Base-by-base conservation (phyloP, 2,113 vertebrate species). In the Microcebus ravelobensis region DNA sequence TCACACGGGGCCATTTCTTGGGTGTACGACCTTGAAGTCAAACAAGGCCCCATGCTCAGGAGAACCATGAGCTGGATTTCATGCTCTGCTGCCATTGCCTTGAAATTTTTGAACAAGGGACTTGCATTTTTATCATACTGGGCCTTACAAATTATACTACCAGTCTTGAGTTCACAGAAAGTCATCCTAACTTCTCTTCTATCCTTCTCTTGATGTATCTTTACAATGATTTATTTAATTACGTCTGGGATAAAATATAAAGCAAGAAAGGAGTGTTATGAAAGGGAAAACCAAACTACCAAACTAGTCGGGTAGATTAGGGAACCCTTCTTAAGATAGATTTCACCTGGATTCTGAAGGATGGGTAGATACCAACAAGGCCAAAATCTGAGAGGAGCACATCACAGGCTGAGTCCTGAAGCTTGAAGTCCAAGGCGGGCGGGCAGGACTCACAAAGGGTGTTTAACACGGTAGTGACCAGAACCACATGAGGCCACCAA, bases 141-240 rank as follows among this genome's bases (percentile, higher is more conserved):
- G 31, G 15, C 29, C 25, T 29, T 79, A 79, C 1, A 67, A 94
- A 68, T 90, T 87, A 73, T 87, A 48, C 39, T 36, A 8, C 45
- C 84, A 70, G 34, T 71, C 21, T 34, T 71, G 39, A 76, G 55
- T 13, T 90, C 84, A 87, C 29, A 73, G 67, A 92, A 92, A 84
- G 87, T 59, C 25, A 85, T 31, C 42, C 7, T 73, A 52, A 70
- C 42, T 91, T 90, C 55, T 67, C 42, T 90, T 39, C 17, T 20
- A 39, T 7, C 12, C 57, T 92, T 93, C 55, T 77, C 23, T 77
- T 79, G 65, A 71, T 57, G 93, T 96, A 73, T 80, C 71, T 87
- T 45, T 68, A 73, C 27, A 87, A 39, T 55, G 31, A 67, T 67
- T 84, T 83, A 70, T 63, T 61, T 67, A 52, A 83, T 90, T 86